A percentile compares a stretch with the other conserved stretches of the same genome.
Evolutionary conservation across 92 coral and sea anemone species (phyloP).

Genomic region (Porites cylindrica): DNA sequence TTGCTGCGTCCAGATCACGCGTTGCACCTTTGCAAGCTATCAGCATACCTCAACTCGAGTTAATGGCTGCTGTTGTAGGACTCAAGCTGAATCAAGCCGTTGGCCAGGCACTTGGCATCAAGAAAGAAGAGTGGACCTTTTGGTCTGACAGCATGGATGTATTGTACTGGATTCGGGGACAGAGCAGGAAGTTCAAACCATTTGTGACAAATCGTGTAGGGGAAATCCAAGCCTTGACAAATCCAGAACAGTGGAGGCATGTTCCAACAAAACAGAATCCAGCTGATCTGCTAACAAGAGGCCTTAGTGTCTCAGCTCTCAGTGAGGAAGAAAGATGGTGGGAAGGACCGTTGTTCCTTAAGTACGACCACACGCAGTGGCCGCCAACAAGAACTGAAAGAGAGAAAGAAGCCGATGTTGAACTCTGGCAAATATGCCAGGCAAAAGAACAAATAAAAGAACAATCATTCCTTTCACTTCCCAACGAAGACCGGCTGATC

Average conservation of each 20-base stretch:
- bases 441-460: conserved; percentile 21
- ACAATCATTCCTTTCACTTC: background rate
- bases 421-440: background rate
- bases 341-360: conserved; percentile 21
- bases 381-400: conserved; percentile 41
- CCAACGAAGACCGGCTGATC: conserved; percentile 20
- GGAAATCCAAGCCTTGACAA: background rate
- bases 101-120: background rate
- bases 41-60: conserved; percentile 64
- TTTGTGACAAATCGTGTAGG: background rate
- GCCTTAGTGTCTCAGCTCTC: too few species aligned
- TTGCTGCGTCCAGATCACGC: conserved; percentile 47
- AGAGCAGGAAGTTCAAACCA: background rate
- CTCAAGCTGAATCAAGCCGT: conserved; percentile 35
- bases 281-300: background rate
- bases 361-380: conserved; percentile 23
- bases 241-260: background rate
- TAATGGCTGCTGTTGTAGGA: conserved; percentile 63
- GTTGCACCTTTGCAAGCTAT: conserved; percentile 59
- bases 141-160: background rate
- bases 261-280: background rate
- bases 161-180: background rate
- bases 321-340: too few species aligned
- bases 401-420: background rate
- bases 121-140: background rate